Evolutionary conservation across 2,888 invertebrate genomes (phyloP), one percentile per base, ranked within the genome.

Genomic region (Xylota sylvarum): DNA sequence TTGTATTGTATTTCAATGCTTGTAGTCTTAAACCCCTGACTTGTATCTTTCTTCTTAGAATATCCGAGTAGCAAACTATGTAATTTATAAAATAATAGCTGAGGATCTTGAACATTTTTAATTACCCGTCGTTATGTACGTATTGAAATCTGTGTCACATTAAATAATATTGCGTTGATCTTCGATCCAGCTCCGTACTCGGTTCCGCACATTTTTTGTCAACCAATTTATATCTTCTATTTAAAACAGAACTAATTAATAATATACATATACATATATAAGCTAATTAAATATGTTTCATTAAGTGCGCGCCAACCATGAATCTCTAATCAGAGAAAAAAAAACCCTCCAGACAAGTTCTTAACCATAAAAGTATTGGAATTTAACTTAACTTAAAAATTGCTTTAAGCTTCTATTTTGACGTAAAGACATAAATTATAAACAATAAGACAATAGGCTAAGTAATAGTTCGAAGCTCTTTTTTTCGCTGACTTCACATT

Each of bases 351-450:
- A 40, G 9, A n/a, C 40, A 14, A 43, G 14, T 43, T 43, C 43
- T 43, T 14, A 6, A 14, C 5, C 43, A 43, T 14, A 43, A 14
- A n/a, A 23, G 14, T 14, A 43, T 6, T 9, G 4, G n/a, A 4
- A n/a, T 14, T 43, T 48, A 48, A n/a, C 30, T 23, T 23, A 55
- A 55, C 6, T 55, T 55, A n/a, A 55, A 30, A 55, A 55, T 55
- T n/a, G 52, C 52, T 55, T 55, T 7, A 30, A 55, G 52, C 52
- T 55, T 30, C 52, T 12, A 27, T 55, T 30, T 55, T 30, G 52
- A 55, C 52, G 52, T 55, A n/a, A 55, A 30, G 30, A 30, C 52
- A 55, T 55, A 55, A 55, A 55, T 55, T 55, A 48, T 10, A 48
- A 48, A 19, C 17, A 48, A 48, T 48, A 19, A 48, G 48, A 48